phyloP scores from a whole-genome alignment of 2,113 vertebrate genomes.

The Gymnogyps californianus region DNA sequence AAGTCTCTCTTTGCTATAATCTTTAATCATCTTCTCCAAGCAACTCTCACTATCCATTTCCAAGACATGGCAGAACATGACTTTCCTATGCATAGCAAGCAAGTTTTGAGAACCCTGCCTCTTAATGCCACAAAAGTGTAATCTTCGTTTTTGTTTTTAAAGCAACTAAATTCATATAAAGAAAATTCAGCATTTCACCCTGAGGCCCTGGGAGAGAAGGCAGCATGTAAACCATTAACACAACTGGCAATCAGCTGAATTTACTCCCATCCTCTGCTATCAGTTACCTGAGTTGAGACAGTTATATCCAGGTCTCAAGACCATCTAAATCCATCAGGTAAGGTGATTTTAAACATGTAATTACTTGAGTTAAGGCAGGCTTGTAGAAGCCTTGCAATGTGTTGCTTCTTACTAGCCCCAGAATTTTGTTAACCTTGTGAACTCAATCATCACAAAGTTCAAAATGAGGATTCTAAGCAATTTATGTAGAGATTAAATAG shows the following conservation, averaged over 20 bases:
- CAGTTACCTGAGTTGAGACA: not conserved
- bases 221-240: not conserved
- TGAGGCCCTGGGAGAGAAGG: not conserved
- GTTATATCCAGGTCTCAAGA: not conserved
- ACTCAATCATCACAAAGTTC: not conserved
- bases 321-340: not conserved
- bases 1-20: not conserved
- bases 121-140: not conserved
- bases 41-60: not conserved
- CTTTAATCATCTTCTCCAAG: not conserved
- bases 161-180: not conserved
- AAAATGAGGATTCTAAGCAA: not conserved
- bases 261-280: not conserved
- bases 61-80: not conserved
- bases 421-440: not conserved
- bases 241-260: not conserved
- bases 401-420: not conserved
- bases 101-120: not conserved
- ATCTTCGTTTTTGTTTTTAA: not conserved
- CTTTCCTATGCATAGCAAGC: not conserved
- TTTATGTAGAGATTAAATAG: not conserved
- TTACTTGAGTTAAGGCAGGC: constrained; percentile 11
- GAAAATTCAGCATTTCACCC: not conserved
- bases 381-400: not conserved
- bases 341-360: not conserved